Percentiles rank a stretch among this genome's conserved stretches.
phyloP scores from a whole-genome alignment of 1,140 invertebrate genomes.

The Ephestia elutella region DNA sequence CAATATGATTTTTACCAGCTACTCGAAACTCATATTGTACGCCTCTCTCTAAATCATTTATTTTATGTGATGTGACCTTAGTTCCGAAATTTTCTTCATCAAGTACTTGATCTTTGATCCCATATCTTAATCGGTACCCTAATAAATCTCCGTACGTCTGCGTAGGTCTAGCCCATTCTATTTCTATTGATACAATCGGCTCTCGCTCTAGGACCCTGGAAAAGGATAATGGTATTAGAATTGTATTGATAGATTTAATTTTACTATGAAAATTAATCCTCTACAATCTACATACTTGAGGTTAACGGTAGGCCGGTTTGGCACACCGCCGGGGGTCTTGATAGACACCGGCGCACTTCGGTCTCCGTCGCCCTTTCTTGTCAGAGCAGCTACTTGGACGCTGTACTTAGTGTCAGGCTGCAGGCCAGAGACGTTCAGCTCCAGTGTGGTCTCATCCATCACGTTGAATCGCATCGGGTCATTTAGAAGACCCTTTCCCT shows the following conservation, averaged over 20 bases:
- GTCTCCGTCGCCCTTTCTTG: constrained; percentile 95
- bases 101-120: constrained; percentile 86
- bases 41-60: constrained; percentile 87
- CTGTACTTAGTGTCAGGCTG: constrained; percentile 95
- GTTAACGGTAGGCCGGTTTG: constrained; percentile 88
- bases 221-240: constrained; percentile 22
- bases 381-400: constrained; percentile 94
- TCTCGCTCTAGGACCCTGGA: constrained; percentile 86
- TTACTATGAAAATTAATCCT: too few species aligned
- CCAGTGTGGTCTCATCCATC: constrained; percentile 83
- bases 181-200: constrained; percentile 88
- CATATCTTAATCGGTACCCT: constrained; percentile 91
- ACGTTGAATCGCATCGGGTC: constrained; percentile 90
- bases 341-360: constrained; percentile 87
- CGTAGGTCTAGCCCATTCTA: constrained; percentile 92
- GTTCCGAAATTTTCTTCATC: constrained; percentile 81
- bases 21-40: constrained; percentile 96
- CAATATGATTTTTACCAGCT: constrained; percentile 92
- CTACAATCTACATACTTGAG: constrained; percentile 84
- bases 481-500: constrained; percentile 87
- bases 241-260: constrained; percentile 10
- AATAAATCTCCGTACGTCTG: constrained; percentile 91
- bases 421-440: constrained; percentile 89
- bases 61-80: constrained; percentile 76
- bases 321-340: constrained; percentile 94